Conservation (phyloP, 2,113 vertebrate species). For the Galeopterus variegatus region DNA sequence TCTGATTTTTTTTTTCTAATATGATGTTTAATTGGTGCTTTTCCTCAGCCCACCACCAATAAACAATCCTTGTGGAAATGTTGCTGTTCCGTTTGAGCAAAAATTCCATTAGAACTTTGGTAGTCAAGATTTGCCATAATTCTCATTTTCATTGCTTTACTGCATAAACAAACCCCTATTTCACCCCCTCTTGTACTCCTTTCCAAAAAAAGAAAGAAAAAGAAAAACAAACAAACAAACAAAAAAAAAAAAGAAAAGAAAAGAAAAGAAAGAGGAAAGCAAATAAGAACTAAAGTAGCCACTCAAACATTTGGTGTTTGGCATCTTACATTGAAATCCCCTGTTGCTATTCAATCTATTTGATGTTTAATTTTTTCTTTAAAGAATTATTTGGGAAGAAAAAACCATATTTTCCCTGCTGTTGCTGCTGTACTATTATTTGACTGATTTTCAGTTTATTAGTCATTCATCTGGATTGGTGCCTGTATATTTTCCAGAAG, state of each 20-base stretch:
- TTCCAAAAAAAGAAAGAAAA: not conserved
- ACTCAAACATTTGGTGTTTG: not conserved
- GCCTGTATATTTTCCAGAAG: conserved; percentile 74
- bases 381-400: conserved; percentile 60
- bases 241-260: conserved; percentile 2
- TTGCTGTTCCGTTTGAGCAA: conserved; percentile 59
- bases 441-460: conserved; percentile 78
- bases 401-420: conserved; percentile 30
- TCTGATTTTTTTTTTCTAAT: conserved; percentile 67
- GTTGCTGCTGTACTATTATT: conserved; percentile 72
- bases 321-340: conserved; percentile 36
- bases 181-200: not conserved
- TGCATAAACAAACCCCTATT: not conserved
- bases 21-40: conserved; percentile 10
- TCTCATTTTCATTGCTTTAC: not conserved
- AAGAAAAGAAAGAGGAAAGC: not conserved
- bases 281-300: not conserved
- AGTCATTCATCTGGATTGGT: conserved; percentile 76
- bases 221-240: not conserved
- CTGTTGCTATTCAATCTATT: conserved; percentile 21
- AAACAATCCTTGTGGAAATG: conserved; percentile 36
- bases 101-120: conserved; percentile 18
- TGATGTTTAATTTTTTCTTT: conserved; percentile 63
- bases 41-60: not conserved
- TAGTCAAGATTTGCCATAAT: conserved; percentile 3